Conservation (phyloP, 2,797 vertebrate species). For the Heteromormyrus szaboi region DNA sequence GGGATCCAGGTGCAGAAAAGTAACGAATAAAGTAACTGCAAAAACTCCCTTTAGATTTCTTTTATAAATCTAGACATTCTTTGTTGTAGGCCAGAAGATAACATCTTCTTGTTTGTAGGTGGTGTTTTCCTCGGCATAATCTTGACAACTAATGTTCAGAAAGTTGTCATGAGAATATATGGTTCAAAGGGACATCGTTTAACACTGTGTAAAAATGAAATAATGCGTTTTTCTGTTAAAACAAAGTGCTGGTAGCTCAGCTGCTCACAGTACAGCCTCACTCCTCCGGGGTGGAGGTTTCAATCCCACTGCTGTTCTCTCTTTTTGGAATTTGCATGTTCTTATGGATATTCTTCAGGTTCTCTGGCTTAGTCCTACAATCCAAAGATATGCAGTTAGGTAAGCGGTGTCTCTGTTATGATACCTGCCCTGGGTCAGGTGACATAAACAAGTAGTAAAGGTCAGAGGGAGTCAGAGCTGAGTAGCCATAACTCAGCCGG, state of each 20-base stretch:
- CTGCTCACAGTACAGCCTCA: background rate
- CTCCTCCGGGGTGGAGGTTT: background rate
- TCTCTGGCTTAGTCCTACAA: background rate
- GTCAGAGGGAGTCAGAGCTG: background rate
- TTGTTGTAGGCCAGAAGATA: background rate
- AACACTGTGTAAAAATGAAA: background rate
- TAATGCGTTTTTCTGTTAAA: background rate
- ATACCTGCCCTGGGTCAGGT: background rate
- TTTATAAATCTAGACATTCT: background rate
- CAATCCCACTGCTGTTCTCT: background rate
- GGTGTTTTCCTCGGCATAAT: background rate
- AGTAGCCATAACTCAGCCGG: background rate
- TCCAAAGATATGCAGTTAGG: background rate
- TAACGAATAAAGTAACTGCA: background rate
- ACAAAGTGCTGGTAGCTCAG: background rate
- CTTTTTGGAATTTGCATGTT: background rate
- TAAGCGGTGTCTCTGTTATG: background rate
- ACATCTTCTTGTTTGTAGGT: background rate
- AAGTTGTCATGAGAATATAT: background rate
- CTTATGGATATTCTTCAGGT: background rate
- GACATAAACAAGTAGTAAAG: background rate
- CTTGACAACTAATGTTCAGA: background rate
- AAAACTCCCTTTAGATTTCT: background rate
- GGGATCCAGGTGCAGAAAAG: background rate
- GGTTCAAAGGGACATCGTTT: background rate